Evolutionary conservation across 2,888 invertebrate species (phyloP).

Genomic region (Drosophila formosana): DNA sequence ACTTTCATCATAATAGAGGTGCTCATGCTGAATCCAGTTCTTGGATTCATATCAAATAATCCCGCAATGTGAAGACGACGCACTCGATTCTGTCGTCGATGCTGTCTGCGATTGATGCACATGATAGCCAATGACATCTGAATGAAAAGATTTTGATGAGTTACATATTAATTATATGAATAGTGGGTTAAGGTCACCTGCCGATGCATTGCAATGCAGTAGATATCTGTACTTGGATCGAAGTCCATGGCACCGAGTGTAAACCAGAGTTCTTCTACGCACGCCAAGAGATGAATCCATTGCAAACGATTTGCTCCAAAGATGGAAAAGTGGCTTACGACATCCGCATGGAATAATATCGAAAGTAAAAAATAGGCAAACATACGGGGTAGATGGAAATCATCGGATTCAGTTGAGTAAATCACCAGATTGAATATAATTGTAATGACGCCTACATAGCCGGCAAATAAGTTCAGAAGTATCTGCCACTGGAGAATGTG

Average conservation of each 20-base stretch:
- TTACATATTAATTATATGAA: neutral
- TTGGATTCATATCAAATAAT: constrained; percentile 50
- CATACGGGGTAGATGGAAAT: neutral
- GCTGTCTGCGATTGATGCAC: constrained; percentile 42
- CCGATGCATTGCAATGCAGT: constrained; percentile 27
- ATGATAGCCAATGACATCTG: constrained; percentile 65
- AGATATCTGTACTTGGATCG: constrained; percentile 1
- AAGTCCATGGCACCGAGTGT: neutral
- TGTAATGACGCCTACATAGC: constrained; percentile 51
- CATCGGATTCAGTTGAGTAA: constrained; percentile 17
- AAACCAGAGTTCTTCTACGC: constrained; percentile 36
- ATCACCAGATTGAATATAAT: constrained; percentile 52
- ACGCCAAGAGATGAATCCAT: constrained; percentile 35
- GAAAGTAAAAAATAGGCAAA: constrained; percentile 4
- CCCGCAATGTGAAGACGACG: constrained; percentile 57
- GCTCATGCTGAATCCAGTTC: constrained; percentile 24
- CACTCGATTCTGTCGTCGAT: constrained; percentile 27
- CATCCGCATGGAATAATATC: constrained; percentile 37
- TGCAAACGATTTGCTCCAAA: constrained; percentile 29
- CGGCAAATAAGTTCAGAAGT: constrained; percentile 47
- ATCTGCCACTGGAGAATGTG: constrained; percentile 48
- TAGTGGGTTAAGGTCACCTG: constrained; percentile 29
- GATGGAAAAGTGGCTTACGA: constrained; percentile 46
- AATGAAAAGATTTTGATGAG: neutral
- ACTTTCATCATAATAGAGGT: constrained; percentile 38